Evolutionary conservation across 1,140 invertebrate species (phyloP).

Genomic region (Cataglyphis hispanica): DNA sequence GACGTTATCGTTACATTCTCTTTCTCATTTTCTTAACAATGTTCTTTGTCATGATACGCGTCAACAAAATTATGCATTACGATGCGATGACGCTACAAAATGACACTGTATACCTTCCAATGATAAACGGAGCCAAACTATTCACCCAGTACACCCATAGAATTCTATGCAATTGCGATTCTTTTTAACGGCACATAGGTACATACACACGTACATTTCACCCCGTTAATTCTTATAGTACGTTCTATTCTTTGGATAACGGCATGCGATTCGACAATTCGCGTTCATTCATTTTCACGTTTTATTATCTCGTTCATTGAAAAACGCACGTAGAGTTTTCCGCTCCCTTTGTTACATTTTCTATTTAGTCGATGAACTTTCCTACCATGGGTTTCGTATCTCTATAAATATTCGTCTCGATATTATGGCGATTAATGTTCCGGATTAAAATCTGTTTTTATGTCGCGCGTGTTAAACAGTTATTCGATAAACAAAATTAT

Average conservation of each 20-base stretch:
- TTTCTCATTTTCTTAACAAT: conserved; percentile 77
- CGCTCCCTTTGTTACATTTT: conserved; percentile 54
- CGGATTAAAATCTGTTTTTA: not conserved
- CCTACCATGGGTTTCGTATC: conserved; percentile 4
- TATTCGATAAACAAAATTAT: not conserved
- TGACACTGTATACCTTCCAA: conserved; percentile 75
- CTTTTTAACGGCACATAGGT: conserved; percentile 7
- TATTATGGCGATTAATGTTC: conserved; percentile 20
- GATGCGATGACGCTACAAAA: conserved; percentile 75
- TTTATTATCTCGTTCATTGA: conserved; percentile 60
- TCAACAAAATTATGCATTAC: conserved; percentile 72
- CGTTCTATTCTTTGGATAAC: conserved; percentile 52
- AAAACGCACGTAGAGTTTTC: conserved; percentile 41
- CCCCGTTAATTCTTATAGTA: not conserved
- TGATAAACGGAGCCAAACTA: conserved; percentile 80
- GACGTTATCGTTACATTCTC: conserved; percentile 67
- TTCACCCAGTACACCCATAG: conserved; percentile 33
- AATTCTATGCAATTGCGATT: not conserved
- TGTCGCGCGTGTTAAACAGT: conserved; percentile 1
- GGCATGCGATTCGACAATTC: conserved; percentile 55
- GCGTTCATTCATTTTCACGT: conserved; percentile 58
- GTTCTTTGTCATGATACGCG: conserved; percentile 68
- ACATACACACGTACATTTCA: conserved; percentile 28
- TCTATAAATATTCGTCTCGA: conserved; percentile 26
- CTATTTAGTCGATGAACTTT: conserved; percentile 53